Percentiles rank a stretch among this genome's conserved stretches.
These are phyloP conservation scores for Brachypalpus laphriformis DNA, from an alignment of 2,888 invertebrate genomes.

Conservation along the genomic window DNA sequence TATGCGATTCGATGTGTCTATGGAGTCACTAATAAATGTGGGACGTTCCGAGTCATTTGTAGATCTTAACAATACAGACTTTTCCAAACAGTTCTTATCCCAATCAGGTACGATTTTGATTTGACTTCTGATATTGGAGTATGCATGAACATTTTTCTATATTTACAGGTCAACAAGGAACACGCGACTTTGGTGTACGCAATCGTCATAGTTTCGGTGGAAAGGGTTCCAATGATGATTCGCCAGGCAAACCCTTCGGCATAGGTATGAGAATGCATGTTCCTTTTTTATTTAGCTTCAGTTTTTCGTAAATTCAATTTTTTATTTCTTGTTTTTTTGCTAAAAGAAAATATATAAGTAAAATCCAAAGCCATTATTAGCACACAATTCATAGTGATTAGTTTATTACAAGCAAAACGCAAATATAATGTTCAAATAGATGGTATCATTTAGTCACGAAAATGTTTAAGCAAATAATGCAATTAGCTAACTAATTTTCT, in stretches of 20 bases:
- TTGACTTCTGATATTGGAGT: too few species aligned
- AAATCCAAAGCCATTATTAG: slow-evolving; percentile 60
- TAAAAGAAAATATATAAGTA: slow-evolving; percentile 27
- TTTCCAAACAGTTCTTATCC: slow-evolving; percentile 76
- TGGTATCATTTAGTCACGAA: slow-evolving; percentile 65
- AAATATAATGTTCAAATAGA: slow-evolving; percentile 54
- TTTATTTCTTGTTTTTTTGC: slow-evolving; percentile 41
- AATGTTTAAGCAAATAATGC: slow-evolving; percentile 49
- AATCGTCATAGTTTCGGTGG: slow-evolving; percentile 85
- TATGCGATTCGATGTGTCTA: slow-evolving; percentile 91
- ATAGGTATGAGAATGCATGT: slow-evolving; percentile 86
- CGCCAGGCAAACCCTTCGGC: slow-evolving; percentile 90
- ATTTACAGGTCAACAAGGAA: slow-evolving; percentile 77
- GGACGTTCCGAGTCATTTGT: slow-evolving; percentile 93
- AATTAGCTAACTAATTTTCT: slow-evolving; percentile 34
- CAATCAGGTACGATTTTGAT: slow-evolving; percentile 78
- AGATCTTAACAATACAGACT: slow-evolving; percentile 89
- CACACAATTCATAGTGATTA: slow-evolving; percentile 65
- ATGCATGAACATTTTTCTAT: background rate
- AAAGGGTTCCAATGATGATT: slow-evolving; percentile 84
- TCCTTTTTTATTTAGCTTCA: slow-evolving; percentile 1
- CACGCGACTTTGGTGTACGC: slow-evolving; percentile 79
- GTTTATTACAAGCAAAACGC: slow-evolving; percentile 51
- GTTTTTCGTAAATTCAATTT: background rate
- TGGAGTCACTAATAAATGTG: slow-evolving; percentile 89